Base-by-base conservation (phyloP, 2,888 invertebrate species). In the Pyrrhia umbra region DNA sequence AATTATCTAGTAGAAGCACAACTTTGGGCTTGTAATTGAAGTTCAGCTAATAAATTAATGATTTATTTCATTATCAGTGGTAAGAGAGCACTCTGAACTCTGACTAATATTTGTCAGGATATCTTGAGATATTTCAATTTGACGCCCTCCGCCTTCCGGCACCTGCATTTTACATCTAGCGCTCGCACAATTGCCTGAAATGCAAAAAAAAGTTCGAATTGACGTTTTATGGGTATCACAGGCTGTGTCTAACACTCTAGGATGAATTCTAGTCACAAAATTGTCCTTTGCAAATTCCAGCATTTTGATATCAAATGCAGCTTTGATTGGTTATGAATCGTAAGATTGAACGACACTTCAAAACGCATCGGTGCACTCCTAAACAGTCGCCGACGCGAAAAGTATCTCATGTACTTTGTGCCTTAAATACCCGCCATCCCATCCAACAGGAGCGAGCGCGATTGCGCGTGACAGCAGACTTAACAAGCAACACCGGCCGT, bases 51-150 rank as follows among this genome's bases (percentile, higher is more conserved):
- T n/a, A n/a, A n/a, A n/a, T n/a, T n/a, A n/a, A n/a, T n/a, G n/a
- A n/a, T n/a, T n/a, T n/a, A n/a, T n/a, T n/a, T n/a, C n/a, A n/a
- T n/a, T n/a, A n/a, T n/a, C n/a, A n/a, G n/a, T n/a, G n/a, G n/a
- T n/a, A n/a, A n/a, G n/a, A 13, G 9, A 30, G 25, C 20, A 3
- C 20, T 42, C 23, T 18, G 25, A n/a, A 40, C 13, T 40, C 56
- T 16, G 18, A 25, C 51, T 56, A 51, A 57, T 6, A 43, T 51
- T 55, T 27, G 13, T 21, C n/a, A 42, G 42, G 50, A 27, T 40
- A 40, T 43, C 68, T 57, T 18, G 47, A 68, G 49, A 68, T 34
- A 49, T 52, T 72, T 63, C 50, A 63, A 72, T 64, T 46, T 37
- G 8, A 13, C 18, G 15, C 21, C 45, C n/a, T 13, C 21, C 39